Base-by-base conservation (phyloP, 2,113 vertebrate genomes). In the Montifringilla adamsi region DNA sequence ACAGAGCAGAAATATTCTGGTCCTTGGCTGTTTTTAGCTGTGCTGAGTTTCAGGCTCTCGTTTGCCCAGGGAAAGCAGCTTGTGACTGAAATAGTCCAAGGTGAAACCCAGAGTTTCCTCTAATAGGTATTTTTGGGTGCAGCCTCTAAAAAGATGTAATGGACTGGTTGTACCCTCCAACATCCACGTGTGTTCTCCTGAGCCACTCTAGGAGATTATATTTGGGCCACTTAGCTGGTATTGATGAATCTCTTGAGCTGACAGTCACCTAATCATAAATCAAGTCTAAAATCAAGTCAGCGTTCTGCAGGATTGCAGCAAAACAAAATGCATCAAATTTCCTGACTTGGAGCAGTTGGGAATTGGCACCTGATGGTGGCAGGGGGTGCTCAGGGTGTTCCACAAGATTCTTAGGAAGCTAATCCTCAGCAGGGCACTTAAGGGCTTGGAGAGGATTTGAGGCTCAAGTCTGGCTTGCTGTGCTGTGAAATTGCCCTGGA, bases 291-390 rank as follows among this genome's bases (percentile, higher is more conserved):
- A 73, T 75, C 43, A 47, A 59, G 73, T 30, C 62, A 13, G 20
- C 0, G 14, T 27, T 50, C 19, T 5, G 80, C 58, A 35, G 87
- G 37, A 41, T 2, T 70, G 76, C 68, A 56, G 60, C 24, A 35
- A 52, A 67, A 20, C 10, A 16, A 58, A 74, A 67, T 1, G 1
- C 8, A 26, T 70, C 52, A 2, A 2, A 9, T 39, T 52, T 35
- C 47, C 21, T 0, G 8, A 1, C 44, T 5, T 26, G 64, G 73
- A 43, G n/a, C 0, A 0, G 19, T 1, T 75, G 15, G 39, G 44
- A 39, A 2, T 13, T 17, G 50, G 52, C 35, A 6, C 27, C 49
- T 1, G 4, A 64, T 39, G 79, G 72, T 58, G 6, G 0, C 15
- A 22, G 79, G 33, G 33, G 70, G 28, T 37, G 75, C 35, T 41